A percentile compares a stretch with the other conserved stretches of the same genome.
Evolutionary conservation across 1,140 invertebrate species (phyloP).

Genomic region (Alviniconcha marisindica): DNA sequence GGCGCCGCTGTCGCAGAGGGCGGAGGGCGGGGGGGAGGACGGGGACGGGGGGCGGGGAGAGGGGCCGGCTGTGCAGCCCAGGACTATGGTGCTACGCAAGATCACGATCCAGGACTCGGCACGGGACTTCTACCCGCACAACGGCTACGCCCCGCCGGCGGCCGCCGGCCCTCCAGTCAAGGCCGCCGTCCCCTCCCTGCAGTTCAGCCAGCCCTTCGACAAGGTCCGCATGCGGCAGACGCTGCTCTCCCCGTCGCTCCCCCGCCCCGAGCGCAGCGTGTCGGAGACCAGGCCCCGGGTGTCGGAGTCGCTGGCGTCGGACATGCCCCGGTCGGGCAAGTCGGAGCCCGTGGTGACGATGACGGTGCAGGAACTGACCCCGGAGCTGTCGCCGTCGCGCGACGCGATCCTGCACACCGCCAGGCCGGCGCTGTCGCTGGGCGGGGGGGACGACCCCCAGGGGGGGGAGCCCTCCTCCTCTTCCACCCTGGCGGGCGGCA

Average conservation of each 20-base stretch:
- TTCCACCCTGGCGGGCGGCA: neutral
- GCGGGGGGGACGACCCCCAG: neutral
- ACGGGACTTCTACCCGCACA: neutral
- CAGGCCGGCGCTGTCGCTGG: neutral
- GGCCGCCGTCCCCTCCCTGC: no score
- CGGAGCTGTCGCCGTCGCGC: neutral
- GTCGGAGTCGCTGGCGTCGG: neutral
- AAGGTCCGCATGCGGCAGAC: neutral
- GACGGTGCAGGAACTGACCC: constrained; percentile 8
- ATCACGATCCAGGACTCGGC: constrained; percentile 32
- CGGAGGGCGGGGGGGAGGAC: neutral
- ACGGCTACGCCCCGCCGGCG: neutral
- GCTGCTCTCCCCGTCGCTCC: neutral
- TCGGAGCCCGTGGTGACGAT: no score
- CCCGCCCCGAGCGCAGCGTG: neutral
- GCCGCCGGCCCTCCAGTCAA: neutral
- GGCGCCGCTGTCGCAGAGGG: neutral
- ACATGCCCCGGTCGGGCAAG: no score
- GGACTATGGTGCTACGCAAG: constrained; percentile 38
- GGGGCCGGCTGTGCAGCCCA: neutral
- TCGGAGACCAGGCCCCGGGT: neutral
- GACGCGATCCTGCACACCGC: neutral
- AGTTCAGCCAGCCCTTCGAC: neutral
- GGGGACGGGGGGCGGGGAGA: neutral
- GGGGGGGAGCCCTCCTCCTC: neutral